Evolutionary conservation across 1,140 invertebrate species (phyloP).

Genomic region (Brachionus koreanus): DNA sequence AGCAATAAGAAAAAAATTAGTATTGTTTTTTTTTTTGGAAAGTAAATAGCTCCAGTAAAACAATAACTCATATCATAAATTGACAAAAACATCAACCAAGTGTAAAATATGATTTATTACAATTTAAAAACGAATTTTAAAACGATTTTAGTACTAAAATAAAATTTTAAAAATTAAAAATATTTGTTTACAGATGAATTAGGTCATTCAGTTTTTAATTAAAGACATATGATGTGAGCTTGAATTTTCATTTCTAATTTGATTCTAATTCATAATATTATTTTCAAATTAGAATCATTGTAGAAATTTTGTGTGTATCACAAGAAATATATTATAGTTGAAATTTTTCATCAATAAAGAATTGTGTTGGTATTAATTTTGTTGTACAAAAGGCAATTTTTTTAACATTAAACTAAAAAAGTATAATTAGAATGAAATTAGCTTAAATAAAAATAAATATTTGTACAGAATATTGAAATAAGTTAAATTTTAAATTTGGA

Average conservation of each 20-base stretch:
- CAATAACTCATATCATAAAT: not conserved
- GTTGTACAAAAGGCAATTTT: not conserved
- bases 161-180: not conserved
- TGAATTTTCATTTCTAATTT: too few species aligned
- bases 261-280: too few species aligned
- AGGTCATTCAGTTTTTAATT: not conserved
- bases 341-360: too few species aligned
- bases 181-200: not conserved
- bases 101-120: conserved; percentile 4
- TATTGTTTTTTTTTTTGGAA: not conserved
- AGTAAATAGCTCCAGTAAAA: conserved; percentile 5
- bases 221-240: too few species aligned
- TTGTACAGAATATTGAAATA: not conserved
- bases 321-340: too few species aligned
- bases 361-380: too few species aligned
- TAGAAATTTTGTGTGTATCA: too few species aligned
- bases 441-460: not conserved
- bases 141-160: not conserved
- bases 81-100: conserved; percentile 2
- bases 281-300: too few species aligned
- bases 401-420: not conserved
- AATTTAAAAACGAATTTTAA: not conserved
- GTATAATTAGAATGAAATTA: not conserved
- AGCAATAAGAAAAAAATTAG: not conserved
- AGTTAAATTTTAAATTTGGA: not conserved